Evolutionary conservation across 2,797 vertebrate species (phyloP).

Genomic region (Oreochromis grahami): DNA sequence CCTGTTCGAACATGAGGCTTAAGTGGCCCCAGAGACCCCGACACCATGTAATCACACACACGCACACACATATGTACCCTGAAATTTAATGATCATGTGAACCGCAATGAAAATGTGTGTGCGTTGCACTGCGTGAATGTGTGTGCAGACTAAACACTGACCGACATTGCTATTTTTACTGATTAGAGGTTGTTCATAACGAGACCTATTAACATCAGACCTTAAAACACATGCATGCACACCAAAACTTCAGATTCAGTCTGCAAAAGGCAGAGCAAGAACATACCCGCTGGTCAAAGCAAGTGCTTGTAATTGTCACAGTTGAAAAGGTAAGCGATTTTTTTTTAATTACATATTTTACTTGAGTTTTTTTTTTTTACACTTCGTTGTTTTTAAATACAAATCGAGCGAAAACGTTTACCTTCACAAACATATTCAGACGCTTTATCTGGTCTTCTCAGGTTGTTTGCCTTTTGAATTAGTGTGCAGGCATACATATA

Average conservation of each 20-base stretch:
- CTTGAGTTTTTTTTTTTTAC: background rate
- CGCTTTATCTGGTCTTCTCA: background rate
- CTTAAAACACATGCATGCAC: slow-evolving; percentile 6
- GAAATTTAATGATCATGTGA: slow-evolving; percentile 62
- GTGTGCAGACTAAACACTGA: slow-evolving; percentile 63
- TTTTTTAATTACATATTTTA: background rate
- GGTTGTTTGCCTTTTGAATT: background rate
- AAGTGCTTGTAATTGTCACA: background rate
- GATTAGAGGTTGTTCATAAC: slow-evolving; percentile 66
- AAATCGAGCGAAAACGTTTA: background rate
- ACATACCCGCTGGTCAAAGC: background rate
- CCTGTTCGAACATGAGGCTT: slow-evolving; percentile 28
- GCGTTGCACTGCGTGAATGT: background rate
- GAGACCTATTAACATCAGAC: slow-evolving; percentile 51
- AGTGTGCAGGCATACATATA: background rate
- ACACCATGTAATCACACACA: slow-evolving; percentile 39
- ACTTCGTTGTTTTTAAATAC: background rate
- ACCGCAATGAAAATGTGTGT: slow-evolving; percentile 14
- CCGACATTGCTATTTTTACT: slow-evolving; percentile 57
- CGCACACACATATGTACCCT: background rate
- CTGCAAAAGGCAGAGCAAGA: background rate
- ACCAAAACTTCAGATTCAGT: background rate
- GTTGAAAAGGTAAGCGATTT: background rate
- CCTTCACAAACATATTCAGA: background rate
- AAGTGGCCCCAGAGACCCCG: slow-evolving; percentile 42